These are phyloP conservation scores for Aphidius ervi DNA, from an alignment of 1,140 invertebrate species.

Conservation along the genomic window DNA sequence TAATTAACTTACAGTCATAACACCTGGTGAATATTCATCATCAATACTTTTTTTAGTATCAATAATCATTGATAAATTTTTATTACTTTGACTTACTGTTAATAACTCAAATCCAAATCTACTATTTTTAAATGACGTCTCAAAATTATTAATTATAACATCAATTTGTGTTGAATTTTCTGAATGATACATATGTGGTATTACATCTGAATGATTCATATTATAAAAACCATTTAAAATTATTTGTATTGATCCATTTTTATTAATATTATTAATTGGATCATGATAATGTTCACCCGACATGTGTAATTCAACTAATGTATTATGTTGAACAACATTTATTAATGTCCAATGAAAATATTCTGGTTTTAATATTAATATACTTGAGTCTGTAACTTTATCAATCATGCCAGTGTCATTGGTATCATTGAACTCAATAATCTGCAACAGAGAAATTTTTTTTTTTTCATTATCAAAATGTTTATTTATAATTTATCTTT, in stretches of 20 bases:
- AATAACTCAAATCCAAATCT: constrained; percentile 60
- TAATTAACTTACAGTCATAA: constrained; percentile 58
- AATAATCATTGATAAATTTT: constrained; percentile 42
- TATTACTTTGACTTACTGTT: constrained; percentile 49
- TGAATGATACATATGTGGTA: constrained; percentile 63
- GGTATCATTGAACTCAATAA: constrained; percentile 58
- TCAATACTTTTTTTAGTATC: constrained; percentile 60
- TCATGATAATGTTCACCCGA: constrained; percentile 41
- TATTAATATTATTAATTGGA: constrained; percentile 32
- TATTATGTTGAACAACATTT: constrained; percentile 37
- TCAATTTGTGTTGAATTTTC: constrained; percentile 63
- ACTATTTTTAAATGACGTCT: constrained; percentile 52
- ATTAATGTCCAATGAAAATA: constrained; percentile 46
- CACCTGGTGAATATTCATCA: constrained; percentile 69
- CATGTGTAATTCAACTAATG: constrained; percentile 47
- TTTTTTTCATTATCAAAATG: background rate
- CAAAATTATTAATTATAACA: constrained; percentile 56
- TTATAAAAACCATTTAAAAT: constrained; percentile 54
- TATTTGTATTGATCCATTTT: constrained; percentile 41
- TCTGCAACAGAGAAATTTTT: constrained; percentile 39
- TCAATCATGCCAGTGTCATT: constrained; percentile 52
- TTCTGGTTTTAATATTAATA: constrained; percentile 36
- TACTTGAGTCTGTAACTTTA: constrained; percentile 29
- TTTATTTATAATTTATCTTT: too few species aligned
- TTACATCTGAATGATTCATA: constrained; percentile 49